phyloP scores from a whole-genome alignment of 2,797 vertebrate genomes.

The Enteromius radiatus region DNA sequence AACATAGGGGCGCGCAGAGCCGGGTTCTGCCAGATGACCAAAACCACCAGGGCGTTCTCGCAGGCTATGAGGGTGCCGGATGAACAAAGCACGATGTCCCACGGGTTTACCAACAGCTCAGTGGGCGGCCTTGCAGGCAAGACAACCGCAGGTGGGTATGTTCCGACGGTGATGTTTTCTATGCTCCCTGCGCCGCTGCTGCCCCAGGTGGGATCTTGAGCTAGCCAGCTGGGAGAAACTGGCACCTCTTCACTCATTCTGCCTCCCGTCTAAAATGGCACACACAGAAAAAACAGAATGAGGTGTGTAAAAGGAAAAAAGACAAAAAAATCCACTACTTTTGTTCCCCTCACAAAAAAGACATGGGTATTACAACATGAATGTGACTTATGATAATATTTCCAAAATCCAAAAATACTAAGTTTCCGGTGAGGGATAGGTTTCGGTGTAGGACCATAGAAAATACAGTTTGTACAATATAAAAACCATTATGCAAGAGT shows the following conservation, averaged over 20 bases:
- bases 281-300: constrained; percentile 18
- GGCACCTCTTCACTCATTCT: constrained; percentile 94
- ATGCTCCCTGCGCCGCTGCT: constrained; percentile 73
- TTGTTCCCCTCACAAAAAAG: not conserved
- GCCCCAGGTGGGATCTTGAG: constrained; percentile 85
- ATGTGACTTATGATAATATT: not conserved
- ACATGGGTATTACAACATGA: not conserved
- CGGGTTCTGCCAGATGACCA: constrained; percentile 98
- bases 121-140: constrained; percentile 77
- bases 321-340: not conserved
- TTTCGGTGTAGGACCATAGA: not conserved
- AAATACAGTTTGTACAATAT: not conserved
- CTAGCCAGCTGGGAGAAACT: constrained; percentile 88
- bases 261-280: constrained; percentile 78
- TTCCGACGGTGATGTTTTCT: constrained; percentile 86
- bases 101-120: constrained; percentile 90
- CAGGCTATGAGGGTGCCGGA: constrained; percentile 97
- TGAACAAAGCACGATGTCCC: constrained; percentile 96
- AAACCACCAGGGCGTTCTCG: constrained; percentile 95
- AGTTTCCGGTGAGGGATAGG: not conserved
- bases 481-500: not conserved
- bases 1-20: constrained; percentile 96
- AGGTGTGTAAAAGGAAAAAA: not conserved
- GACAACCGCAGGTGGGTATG: constrained; percentile 75
- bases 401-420: not conserved